A percentile compares a stretch with the other conserved stretches of the same genome.
phyloP scores from a whole-genome alignment of 1,140 invertebrate species.

The Scaptomyza pallida region DNA sequence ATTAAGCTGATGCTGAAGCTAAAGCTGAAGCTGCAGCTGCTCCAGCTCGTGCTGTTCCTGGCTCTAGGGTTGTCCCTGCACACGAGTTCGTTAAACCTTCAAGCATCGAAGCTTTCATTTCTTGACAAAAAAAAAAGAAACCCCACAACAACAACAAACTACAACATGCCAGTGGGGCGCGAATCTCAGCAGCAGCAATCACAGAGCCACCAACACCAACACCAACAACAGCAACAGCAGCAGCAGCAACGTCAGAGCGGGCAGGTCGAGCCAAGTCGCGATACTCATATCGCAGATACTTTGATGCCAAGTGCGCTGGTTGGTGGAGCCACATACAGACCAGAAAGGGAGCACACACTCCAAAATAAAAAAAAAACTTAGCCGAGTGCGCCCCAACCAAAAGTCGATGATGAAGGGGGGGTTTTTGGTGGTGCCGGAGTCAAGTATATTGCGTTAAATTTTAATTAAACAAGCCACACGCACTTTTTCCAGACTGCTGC shows the following conservation, averaged over 20 bases:
- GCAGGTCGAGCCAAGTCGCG: slow-evolving; percentile 46
- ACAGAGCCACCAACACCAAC: background rate
- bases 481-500: slow-evolving; percentile 29
- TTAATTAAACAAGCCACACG: slow-evolving; percentile 58
- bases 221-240: slow-evolving; percentile 3
- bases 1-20: slow-evolving; percentile 31
- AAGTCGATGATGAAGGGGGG: slow-evolving; percentile 55
- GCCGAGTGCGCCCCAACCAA: slow-evolving; percentile 22
- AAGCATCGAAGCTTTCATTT: slow-evolving; percentile 78
- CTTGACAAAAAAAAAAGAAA: slow-evolving; percentile 59
- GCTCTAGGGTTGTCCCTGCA: slow-evolving; percentile 20
- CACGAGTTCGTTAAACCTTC: slow-evolving; percentile 76
- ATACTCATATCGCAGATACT: slow-evolving; percentile 46
- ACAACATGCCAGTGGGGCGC: slow-evolving; percentile 35
- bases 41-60: background rate
- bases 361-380: slow-evolving; percentile 66
- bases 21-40: slow-evolving; percentile 10
- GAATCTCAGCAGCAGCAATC: slow-evolving; percentile 29
- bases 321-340: slow-evolving; percentile 20
- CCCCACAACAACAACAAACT: slow-evolving; percentile 50
- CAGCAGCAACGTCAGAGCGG: background rate
- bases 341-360: slow-evolving; percentile 37
- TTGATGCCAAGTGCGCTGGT: slow-evolving; percentile 49
- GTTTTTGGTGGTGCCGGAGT: slow-evolving; percentile 2
- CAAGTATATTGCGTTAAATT: slow-evolving; percentile 69